Base-by-base conservation (phyloP, 2,113 vertebrate species). In the Ia io region DNA sequence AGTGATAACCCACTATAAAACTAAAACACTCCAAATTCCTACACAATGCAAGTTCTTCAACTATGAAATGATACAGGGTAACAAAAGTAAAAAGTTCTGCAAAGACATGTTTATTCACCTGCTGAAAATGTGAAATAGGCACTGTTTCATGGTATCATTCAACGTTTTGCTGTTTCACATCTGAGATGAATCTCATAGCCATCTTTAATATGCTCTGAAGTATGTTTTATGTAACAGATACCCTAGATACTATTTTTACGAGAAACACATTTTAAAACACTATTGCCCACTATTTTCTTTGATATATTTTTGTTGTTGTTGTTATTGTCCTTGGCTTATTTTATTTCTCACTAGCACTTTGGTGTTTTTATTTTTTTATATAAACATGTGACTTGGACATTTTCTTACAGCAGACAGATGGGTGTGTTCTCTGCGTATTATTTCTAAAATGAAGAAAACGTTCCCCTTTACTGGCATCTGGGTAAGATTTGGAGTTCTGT, bases 401-500 rank as follows among this genome's bases (percentile, higher is more conserved):
- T 84, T 93, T 78, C 91, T 97, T 89, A 83, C 44, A 91, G 51
- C 40, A 88, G 95, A 95, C 95, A 97, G 96, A 97, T 95, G 92
- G 91, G 79, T 89, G 70, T 87, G 91, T 95, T 97, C 88, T 93
- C 88, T 63, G 83, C 42, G 32, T 95, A 94, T 93, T 89, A 76
- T 95, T 97, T 94, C 84, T 95, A 88, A 95, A 83, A 94, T 71
- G 92, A 97, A 97, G 93, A 93, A 96, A 97, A 95, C 95, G 95
- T 96, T 95, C 97, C 42, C 51, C 69, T 78, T 93, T 76, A 17
- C 61, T 40, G 73, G 88, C 94, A 95, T 97, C 95, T 96, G 97
- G 94, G 92, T 91, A 71, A 93, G 67, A 96, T 95, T 92, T 95
- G 69, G 86, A 92, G 42, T 82, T 90, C 88, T 90, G 70, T 89